phyloP scores from a whole-genome alignment of 2,113 vertebrate species.

The Pandion haliaetus region DNA sequence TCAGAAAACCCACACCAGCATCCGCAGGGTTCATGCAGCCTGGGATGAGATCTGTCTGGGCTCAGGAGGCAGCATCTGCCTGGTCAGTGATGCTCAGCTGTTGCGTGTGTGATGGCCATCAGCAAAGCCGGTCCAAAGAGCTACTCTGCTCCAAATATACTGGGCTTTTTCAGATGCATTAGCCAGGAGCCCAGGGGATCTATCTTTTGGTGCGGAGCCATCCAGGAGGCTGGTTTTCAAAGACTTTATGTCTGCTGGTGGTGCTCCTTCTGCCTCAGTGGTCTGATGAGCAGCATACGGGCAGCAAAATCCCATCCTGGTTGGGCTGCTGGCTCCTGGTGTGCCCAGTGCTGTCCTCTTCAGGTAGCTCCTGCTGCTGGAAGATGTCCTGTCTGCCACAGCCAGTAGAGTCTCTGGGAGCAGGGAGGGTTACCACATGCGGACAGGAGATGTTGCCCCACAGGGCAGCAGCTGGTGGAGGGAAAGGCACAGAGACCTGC shows the following conservation, averaged over 20 bases:
- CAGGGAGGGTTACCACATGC: background rate
- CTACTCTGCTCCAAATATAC: background rate
- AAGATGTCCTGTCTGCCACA: background rate
- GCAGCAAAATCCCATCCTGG: background rate
- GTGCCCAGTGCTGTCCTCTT: background rate
- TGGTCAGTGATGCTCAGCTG: background rate
- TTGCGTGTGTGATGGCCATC: background rate
- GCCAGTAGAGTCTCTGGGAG: background rate
- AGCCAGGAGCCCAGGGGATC: background rate
- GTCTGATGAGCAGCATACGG: background rate
- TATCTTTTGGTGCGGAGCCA: background rate
- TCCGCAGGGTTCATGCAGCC: background rate
- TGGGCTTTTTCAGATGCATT: background rate
- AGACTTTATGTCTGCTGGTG: background rate
- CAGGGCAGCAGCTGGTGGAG: background rate
- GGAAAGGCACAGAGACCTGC: background rate
- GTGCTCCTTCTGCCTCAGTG: background rate
- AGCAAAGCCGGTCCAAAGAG: background rate
- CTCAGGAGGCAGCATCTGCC: background rate
- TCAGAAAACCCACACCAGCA: background rate
- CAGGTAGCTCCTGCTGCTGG: background rate
- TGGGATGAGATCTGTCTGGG: background rate
- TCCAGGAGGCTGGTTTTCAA: background rate
- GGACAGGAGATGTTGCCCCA: background rate
- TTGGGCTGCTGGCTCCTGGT: background rate